Evolutionary conservation across 2,113 vertebrate species (phyloP), one percentile per base, ranked within the genome.

Genomic region (Miniopterus natalensis): DNA sequence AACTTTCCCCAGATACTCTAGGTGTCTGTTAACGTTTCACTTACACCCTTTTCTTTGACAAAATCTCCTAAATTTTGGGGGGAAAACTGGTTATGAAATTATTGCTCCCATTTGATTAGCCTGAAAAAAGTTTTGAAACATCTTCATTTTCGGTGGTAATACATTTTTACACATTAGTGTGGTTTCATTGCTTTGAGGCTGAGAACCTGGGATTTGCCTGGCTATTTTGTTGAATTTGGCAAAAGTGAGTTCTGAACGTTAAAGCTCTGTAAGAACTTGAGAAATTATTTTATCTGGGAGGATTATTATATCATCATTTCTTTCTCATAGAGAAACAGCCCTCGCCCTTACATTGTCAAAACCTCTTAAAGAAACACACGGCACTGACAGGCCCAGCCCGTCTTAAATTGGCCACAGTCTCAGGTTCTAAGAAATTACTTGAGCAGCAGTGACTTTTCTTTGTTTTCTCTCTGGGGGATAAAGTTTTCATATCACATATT

Each of bases 11-110:
- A 98, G 96, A 97, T 96, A 95, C 94, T 97, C 94, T 96, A 96
- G 40, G 31, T 97, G 97, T 97, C 96, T 98, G 92, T 97, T 98
- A 97, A 94, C 94, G 49, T 96, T 95, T 98, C 97, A 98, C 83
- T 98, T 97, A 97, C 9, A 59, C 57, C 75, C 87, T 97, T 96
- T 92, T 94, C 83, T 97, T 81, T 97, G 93, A 96, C 75, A 79
- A 92, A 88, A 90, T 96, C 85, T 98, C 94, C 90, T 59, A 92
- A 98, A 96, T 96, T 88, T 97, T 98, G 95, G 42, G 5, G 29
- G 85, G 59, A 88, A 18, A 94, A 6, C 29, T 66, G 12, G 79
- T 97, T 80, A 95, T 97, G 94, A 97, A 97, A 97, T 97, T 97
- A 92, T 90, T 98, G 94, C 92, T 97, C 87, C 96, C 95, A 78